These are phyloP conservation scores for Acronicta aceris DNA, from an alignment of 2,888 invertebrate genomes.

Conservation along the genomic window DNA sequence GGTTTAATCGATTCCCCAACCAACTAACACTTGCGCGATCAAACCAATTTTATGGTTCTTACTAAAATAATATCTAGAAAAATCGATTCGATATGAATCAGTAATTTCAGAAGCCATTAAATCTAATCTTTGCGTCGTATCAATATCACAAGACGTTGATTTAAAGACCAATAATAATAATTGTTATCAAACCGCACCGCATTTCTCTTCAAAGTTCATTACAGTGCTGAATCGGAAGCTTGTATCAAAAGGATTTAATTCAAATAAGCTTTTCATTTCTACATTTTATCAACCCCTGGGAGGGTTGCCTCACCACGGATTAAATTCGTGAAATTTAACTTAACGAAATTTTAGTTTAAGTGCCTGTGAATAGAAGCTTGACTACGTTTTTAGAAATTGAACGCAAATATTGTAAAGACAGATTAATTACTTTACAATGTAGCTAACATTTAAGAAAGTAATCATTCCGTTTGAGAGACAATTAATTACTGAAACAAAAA, in stretches of 20 bases:
- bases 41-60: slow-evolving; percentile 16
- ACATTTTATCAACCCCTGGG: slow-evolving; percentile 56
- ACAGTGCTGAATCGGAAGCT: slow-evolving; percentile 60
- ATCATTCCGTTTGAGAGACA: slow-evolving; percentile 28
- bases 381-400: slow-evolving; percentile 50
- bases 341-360: slow-evolving; percentile 59
- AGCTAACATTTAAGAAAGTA: slow-evolving; percentile 31
- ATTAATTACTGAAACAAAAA: slow-evolving; percentile 34
- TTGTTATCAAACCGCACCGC: slow-evolving; percentile 51
- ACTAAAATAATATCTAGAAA: slow-evolving; percentile 22
- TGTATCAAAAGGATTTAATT: slow-evolving; percentile 72
- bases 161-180: slow-evolving; percentile 55
- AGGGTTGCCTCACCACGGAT: slow-evolving; percentile 56
- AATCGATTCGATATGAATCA: slow-evolving; percentile 43
- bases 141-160: slow-evolving; percentile 50
- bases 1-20: slow-evolving; percentile 24
- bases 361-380: slow-evolving; percentile 49
- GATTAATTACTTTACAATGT: slow-evolving; percentile 40
- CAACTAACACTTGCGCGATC: slow-evolving; percentile 32
- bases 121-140: slow-evolving; percentile 34
- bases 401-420: slow-evolving; percentile 43
- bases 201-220: slow-evolving; percentile 64
- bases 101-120: slow-evolving; percentile 45
- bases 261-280: slow-evolving; percentile 69
- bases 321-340: slow-evolving; percentile 60